Evolutionary conservation across 1,140 invertebrate species (phyloP).

Genomic region (Oryzaephilus surinamensis): DNA sequence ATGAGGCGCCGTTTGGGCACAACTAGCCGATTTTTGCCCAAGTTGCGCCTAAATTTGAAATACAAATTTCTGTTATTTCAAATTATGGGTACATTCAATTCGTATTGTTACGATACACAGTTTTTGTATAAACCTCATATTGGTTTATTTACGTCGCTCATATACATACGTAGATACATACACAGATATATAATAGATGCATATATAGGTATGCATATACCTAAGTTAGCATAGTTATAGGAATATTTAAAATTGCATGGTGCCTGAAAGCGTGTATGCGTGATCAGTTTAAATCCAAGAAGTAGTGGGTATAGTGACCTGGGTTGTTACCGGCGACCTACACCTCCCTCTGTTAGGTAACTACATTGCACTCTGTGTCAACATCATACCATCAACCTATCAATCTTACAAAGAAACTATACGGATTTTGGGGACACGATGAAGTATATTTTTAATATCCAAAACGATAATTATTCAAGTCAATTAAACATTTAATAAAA

Average conservation of each 20-base stretch:
- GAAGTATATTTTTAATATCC: not conserved
- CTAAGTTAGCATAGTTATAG: too few species aligned
- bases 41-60: too few species aligned
- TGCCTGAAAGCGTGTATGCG: conserved; percentile 16
- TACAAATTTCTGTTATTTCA: too few species aligned
- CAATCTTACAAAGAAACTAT: conserved; percentile 6
- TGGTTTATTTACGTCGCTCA: too few species aligned
- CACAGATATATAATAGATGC: too few species aligned
- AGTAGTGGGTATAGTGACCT: conserved; percentile 25
- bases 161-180: too few species aligned
- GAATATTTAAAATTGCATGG: too few species aligned
- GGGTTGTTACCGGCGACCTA: conserved; percentile 23
- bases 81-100: not conserved
- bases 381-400: conserved; percentile 19
- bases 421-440: not conserved
- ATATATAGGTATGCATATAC: too few species aligned
- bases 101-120: not conserved
- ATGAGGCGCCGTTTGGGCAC: too few species aligned
- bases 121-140: not conserved
- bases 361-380: conserved; percentile 22
- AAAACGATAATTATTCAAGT: not conserved
- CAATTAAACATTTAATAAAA: too few species aligned
- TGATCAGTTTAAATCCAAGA: conserved; percentile 20
- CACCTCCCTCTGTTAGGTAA: conserved; percentile 26
- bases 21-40: too few species aligned